Base-by-base conservation (phyloP, 2,888 invertebrate species). In the Lottia scabra region DNA sequence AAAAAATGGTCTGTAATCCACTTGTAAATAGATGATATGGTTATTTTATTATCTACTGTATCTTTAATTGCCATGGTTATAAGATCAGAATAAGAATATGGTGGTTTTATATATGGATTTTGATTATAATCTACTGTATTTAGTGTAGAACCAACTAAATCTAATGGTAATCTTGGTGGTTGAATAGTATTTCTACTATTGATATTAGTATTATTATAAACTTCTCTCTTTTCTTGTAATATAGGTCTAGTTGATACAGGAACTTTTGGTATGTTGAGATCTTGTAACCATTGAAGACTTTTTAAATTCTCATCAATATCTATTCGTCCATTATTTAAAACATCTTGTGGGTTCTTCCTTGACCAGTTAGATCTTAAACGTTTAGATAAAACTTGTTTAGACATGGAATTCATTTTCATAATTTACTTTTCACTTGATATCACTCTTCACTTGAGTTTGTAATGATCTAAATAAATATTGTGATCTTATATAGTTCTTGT, bases 251-350 rank as follows among this genome's bases (percentile, higher is more conserved):
- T 30, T 30, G 30, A 30, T 30, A 30, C 30, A 30, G 30, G 6
- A 30, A 30, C 30, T 4, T 30, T 30, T 30, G 30, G 30, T 30
- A 56, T 23, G 56, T 56, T 56, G 10, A 56, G 19, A 12, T 23
- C 23, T 56, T 56, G 56, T 56, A 56, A 56, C 56, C 56, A 56
- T 2, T 23, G n/a, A 6, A 56, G 23, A 56, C 56, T 23, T 19
- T n/a, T 56, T 23, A 56, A 56, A 56, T 56, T 56, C 19, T 56
- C 56, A 56, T 56, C 56, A 56, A 56, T 56, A 56, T 56, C 19
- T 19, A 19, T 19, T 19, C 56, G 15, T 56, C 56, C 56, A 19
- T n/a, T 56, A 19, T 19, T 56, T n/a, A 19, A 19, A 6, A 6
- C 19, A 19, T 19, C 56, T 56, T 19, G n/a, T 19, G 56, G 56